These are phyloP conservation scores for Drosophila orosa DNA, from an alignment of 1,140 invertebrate species.

Conservation along the genomic window DNA sequence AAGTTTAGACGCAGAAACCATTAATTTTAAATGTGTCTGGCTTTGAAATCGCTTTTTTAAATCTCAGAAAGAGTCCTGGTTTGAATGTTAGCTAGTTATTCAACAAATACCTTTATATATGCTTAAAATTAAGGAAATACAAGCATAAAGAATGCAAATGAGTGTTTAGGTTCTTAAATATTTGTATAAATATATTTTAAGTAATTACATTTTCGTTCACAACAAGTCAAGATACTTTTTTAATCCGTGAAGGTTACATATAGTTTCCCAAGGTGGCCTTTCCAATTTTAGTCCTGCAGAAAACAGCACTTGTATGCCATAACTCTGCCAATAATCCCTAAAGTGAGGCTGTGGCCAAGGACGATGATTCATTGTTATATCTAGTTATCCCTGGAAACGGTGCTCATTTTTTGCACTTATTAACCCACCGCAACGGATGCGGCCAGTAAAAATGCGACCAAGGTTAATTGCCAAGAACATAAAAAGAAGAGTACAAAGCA, in stretches of 20 bases:
- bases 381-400: constrained; percentile 10
- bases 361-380: constrained; percentile 22
- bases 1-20: background rate
- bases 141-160: background rate
- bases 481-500: constrained; percentile 51
- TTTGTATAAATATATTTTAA: background rate
- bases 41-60: background rate
- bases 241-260: background rate
- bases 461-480: constrained; percentile 65
- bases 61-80: background rate
- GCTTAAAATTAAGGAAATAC: background rate
- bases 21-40: background rate
- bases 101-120: background rate
- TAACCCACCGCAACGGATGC: constrained; percentile 28
- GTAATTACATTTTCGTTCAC: too few relatives aligned
- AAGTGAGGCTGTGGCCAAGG: constrained; percentile 16
- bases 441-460: constrained; percentile 56
- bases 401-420: constrained; percentile 37
- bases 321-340: constrained; percentile 3
- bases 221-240: background rate
- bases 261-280: background rate
- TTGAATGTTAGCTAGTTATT: background rate
- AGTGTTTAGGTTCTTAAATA: background rate
- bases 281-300: background rate
- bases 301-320: background rate